These are phyloP conservation scores for Bergia sp. DNA, from an alignment of 92 coral and sea anemone species.

Conservation along the genomic window DNA sequence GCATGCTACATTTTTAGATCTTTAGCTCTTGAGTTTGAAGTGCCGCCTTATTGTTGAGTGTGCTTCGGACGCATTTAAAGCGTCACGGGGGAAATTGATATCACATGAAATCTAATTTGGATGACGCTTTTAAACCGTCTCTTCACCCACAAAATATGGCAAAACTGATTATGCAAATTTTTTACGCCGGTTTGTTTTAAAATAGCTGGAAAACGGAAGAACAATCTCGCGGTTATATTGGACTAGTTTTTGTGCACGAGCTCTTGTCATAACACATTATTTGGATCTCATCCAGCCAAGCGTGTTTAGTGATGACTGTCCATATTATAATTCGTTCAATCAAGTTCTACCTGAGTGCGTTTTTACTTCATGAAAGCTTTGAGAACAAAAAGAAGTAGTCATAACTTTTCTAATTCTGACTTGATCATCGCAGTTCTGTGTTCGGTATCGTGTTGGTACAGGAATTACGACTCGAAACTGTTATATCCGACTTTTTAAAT, in stretches of 20 bases:
- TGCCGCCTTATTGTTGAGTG: background rate
- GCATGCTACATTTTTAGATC: background rate
- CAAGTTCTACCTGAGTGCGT: conserved; percentile 5
- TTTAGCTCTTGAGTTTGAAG: background rate
- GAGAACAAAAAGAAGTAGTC: background rate
- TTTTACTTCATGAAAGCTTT: background rate
- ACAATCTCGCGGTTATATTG: background rate
- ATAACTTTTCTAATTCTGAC: background rate
- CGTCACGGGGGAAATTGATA: too few species aligned
- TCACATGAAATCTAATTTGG: background rate
- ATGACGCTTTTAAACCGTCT: too few species aligned
- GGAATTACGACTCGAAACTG: background rate
- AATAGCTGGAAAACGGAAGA: background rate
- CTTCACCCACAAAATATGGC: background rate
- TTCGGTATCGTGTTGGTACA: background rate
- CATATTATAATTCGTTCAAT: background rate
- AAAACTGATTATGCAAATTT: background rate
- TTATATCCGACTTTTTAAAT: background rate
- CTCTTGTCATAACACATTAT: background rate
- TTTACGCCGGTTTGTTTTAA: background rate
- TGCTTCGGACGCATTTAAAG: background rate
- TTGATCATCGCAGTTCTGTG: background rate
- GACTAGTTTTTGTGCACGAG: background rate
- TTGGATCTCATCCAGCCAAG: background rate
- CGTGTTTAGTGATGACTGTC: background rate